phyloP scores from a whole-genome alignment of 2,888 invertebrate species.

The Dendrolimus houi region DNA sequence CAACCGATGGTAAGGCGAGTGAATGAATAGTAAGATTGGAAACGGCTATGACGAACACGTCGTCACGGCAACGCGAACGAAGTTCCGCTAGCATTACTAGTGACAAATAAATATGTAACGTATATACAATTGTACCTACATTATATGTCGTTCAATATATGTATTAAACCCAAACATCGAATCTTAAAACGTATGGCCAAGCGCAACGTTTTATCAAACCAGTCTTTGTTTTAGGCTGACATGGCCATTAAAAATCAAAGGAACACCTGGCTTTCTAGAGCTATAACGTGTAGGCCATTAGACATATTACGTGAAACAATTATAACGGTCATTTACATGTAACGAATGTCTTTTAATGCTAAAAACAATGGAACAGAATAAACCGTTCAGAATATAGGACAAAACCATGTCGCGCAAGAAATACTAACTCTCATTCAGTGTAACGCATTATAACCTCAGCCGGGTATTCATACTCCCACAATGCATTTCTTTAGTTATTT shows the following conservation, averaged over 20 bases:
- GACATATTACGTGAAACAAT: conserved; percentile 14
- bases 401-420: conserved; percentile 4
- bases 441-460: neutral
- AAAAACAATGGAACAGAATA: conserved; percentile 9
- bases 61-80: too few relatives aligned
- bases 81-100: too few relatives aligned
- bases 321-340: conserved; percentile 18
- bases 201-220: neutral
- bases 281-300: neutral
- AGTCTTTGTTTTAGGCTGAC: neutral
- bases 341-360: conserved; percentile 13
- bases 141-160: neutral
- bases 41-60: too few relatives aligned
- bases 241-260: neutral
- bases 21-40: too few relatives aligned
- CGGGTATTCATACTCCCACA: too few relatives aligned
- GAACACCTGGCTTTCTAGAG: neutral
- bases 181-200: neutral
- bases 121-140: neutral
- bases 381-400: neutral
- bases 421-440: neutral
- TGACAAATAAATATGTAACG: too few relatives aligned
- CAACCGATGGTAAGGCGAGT: too few relatives aligned
- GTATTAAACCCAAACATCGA: neutral
- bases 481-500: too few relatives aligned